These are phyloP conservation scores for Pocota personata DNA, from an alignment of 2,888 invertebrate species.

Conservation along the genomic window DNA sequence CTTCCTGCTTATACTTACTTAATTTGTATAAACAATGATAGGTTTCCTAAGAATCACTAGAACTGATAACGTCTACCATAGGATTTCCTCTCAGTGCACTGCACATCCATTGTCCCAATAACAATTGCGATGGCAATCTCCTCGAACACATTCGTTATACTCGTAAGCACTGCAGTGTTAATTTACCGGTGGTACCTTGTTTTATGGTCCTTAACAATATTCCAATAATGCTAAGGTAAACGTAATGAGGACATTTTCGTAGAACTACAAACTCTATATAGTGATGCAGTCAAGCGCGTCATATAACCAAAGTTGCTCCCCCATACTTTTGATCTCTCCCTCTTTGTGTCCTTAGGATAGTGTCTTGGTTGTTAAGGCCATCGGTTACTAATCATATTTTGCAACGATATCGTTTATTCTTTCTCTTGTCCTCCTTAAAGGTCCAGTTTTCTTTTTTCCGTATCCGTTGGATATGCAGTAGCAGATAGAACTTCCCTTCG, in stretches of 20 bases:
- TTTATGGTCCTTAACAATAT: constrained; percentile 19
- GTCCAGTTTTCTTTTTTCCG: background rate
- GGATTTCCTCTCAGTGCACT: constrained; percentile 30
- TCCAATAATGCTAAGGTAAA: constrained; percentile 39
- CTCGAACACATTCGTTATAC: constrained; percentile 24
- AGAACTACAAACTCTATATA: background rate
- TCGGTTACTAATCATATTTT: constrained; percentile 28
- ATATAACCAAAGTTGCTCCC: no score
- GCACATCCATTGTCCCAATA: constrained; percentile 1
- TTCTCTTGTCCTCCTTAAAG: background rate
- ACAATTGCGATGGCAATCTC: constrained; percentile 7
- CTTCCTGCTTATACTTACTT: no score
- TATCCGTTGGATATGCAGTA: background rate
- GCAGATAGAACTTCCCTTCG: background rate
- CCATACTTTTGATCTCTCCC: no score
- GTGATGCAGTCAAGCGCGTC: constrained; percentile 32
- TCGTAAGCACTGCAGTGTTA: no score
- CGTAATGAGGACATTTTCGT: constrained; percentile 37
- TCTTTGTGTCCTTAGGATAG: background rate
- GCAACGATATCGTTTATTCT: constrained; percentile 5
- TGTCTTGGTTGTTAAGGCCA: background rate
- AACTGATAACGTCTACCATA: background rate
- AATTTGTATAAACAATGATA: no score
- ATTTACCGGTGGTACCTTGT: constrained; percentile 25
- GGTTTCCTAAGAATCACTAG: no score